Base-by-base conservation (phyloP, 2,888 invertebrate genomes). In the Drosophila meridionalis region DNA sequence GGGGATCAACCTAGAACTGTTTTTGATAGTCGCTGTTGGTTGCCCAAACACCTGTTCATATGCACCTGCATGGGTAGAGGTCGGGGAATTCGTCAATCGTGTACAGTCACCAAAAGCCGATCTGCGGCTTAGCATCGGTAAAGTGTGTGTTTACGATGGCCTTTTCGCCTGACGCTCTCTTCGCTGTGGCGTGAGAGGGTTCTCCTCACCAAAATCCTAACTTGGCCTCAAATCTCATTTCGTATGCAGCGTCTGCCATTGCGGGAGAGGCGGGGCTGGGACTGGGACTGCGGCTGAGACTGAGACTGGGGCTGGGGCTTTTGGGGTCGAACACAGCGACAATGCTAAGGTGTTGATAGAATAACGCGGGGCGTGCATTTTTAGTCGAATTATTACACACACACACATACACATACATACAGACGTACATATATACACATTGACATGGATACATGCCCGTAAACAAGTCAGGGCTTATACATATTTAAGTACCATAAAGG, bases 401-500 rank as follows among this genome's bases (percentile, higher is more conserved):
- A 60, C 40, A 64, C 38, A 43, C 26, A 32, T 53, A 26, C 36
- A 42, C 42, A n/a, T 38, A 38, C 8, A 28, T 20, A 52, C 48
- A 43, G 11, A 59, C 11, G 11, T 20, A 8, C 47, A 55, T 45
- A 48, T 38, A 48, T 9, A 57, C 50, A 53, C 57, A 59, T 57
- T 47, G 59, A 42, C 7, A n/a, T 34, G 57, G 64, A 45, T 20
- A 42, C 60, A 60, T 48, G 73, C 87, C 83, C 87, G 84, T 85
- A 83, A 75, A 62, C 61, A 71, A 75, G 72, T 75, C 69, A n/a
- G 60, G 82, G 83, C 83, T 88, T 85, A 86, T 86, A 86, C 89
- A 87, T 84, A 89, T 85, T 89, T 87, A 87, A 87, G 89, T 83
- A 79, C 87, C 89, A 82, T 87, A 82, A 87, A 84, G 87, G 73